Evolutionary conservation across 1,140 invertebrate species (phyloP), one percentile per base, ranked within the genome.

Genomic region (Amphibalanus amphitrite): DNA sequence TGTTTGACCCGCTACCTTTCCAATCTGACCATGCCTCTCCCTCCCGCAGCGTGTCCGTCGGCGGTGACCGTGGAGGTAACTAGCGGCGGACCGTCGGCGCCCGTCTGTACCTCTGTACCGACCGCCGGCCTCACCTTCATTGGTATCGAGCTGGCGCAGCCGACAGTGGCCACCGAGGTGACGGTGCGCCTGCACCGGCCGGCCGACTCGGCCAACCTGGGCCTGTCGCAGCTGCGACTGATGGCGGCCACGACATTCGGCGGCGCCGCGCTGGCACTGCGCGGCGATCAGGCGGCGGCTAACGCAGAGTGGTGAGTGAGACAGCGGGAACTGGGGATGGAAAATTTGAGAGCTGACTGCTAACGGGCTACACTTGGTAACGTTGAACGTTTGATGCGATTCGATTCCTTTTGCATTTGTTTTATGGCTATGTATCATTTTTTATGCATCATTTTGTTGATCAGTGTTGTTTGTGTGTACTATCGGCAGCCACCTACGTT

Each of bases 121-220:
- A 94, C 92, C 3, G 88, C 89, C 68, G 92, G 92, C 69, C 86
- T 94, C 77, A 90, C 90, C 0, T 91, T 86, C 76, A 93, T 95
- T 78, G 86, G 89, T 69, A 82, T 96, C 17, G 89, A 88, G 73
- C 79, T 95, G 3, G 86, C 88, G 1, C 86, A 88, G 71, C 90
- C 92, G 0, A 87, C 93, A 80, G 89, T 96, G 8, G 88, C 81
- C 26, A 81, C 80, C 25, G 78, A 78, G n/a, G 80, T 85, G 29
- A 80, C 82, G 70, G 80, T 91, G 13, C 82, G 86, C 4, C 81
- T 91, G 26, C 92, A 90, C 78, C 90, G 90, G 78, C 92, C 93
- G 1, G 84, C 89, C 30, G 92, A 95, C 76, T 91, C 89, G 20
- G 87, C 87, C 70, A 94, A 90, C 77, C 89, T 95, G 77, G 92